These are phyloP conservation scores for Psilopogon haemacephalus DNA, from an alignment of 2,113 vertebrate species.

Conservation along the genomic window DNA sequence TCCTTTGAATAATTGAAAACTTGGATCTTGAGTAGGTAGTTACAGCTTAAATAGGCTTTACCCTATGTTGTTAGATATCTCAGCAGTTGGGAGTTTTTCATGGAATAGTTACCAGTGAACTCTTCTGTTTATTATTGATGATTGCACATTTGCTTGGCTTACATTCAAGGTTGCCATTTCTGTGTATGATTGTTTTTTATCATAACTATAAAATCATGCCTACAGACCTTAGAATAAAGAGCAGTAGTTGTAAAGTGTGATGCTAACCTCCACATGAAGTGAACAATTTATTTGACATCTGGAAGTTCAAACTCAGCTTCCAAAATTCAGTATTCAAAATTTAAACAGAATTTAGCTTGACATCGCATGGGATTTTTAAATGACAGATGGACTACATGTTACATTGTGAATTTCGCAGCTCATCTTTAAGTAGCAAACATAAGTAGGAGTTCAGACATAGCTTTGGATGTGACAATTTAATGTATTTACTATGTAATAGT, in stretches of 20 bases:
- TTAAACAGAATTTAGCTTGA: neutral
- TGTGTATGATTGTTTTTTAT: neutral
- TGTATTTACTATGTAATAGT: neutral
- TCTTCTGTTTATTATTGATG: neutral
- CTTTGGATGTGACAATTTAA: neutral
- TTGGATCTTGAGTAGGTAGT: neutral
- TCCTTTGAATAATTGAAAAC: neutral
- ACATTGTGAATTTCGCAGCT: neutral
- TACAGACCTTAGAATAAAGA: neutral
- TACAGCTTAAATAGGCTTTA: neutral
- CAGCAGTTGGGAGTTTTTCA: neutral
- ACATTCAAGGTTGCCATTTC: neutral
- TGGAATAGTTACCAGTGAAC: neutral
- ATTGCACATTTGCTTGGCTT: neutral
- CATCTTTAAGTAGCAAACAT: neutral
- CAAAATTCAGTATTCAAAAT: neutral
- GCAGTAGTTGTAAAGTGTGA: neutral
- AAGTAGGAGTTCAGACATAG: neutral
- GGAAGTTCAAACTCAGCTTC: neutral
- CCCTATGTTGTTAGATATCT: neutral
- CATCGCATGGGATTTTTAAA: neutral
- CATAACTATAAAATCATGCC: neutral
- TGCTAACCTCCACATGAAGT: neutral
- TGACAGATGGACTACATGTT: neutral
- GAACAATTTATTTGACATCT: neutral